phyloP scores from a whole-genome alignment of 2,797 vertebrate genomes.

The Lophotriccus pileatus region DNA sequence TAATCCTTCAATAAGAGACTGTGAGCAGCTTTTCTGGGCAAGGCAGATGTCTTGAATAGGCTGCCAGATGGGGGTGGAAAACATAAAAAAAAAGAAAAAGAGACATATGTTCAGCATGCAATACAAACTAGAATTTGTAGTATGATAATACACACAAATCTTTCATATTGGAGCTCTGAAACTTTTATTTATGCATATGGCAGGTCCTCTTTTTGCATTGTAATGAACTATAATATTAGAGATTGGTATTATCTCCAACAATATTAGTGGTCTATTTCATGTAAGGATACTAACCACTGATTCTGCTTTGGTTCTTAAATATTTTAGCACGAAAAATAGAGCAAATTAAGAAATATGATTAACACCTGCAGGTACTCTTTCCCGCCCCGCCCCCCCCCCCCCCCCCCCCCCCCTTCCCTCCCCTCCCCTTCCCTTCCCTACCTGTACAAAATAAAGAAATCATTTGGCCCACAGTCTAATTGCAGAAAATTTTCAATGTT shows the following conservation, averaged over 20 bases:
- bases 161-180: neutral
- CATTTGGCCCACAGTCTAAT: neutral
- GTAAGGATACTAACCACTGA: neutral
- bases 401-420: rapidly evolving
- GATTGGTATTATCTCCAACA: neutral
- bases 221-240: neutral
- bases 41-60: neutral
- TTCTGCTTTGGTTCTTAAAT: neutral
- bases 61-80: neutral
- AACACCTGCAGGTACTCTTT: neutral
- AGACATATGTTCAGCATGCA: neutral
- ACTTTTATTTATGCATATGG: neutral
- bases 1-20: neutral
- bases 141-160: neutral
- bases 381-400: too few relatives aligned
- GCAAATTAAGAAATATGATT: neutral
- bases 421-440: rapidly evolving
- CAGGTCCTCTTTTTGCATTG: neutral
- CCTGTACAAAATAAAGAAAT: neutral
- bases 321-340: neutral
- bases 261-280: neutral
- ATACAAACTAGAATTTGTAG: neutral
- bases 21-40: neutral
- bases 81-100: too few relatives aligned
- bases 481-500: neutral